A percentile compares a stretch with the other conserved stretches of the same genome.
Evolutionary conservation across 2,888 invertebrate genomes (phyloP).

Genomic region (Harpalus rubripes): DNA sequence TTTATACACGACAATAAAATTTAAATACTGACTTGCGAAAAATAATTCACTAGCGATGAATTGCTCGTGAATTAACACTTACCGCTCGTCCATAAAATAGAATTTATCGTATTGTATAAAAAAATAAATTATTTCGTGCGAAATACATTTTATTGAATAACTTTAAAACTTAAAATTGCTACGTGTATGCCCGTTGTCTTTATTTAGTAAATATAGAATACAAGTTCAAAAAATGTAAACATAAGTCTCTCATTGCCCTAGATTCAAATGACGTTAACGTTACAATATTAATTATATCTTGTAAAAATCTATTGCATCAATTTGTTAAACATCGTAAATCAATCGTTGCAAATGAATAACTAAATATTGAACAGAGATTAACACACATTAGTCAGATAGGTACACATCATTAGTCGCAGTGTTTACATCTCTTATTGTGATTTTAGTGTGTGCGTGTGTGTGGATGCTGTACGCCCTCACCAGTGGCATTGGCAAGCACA

Average conservation of each 20-base stretch:
- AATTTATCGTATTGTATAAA: too few relatives aligned
- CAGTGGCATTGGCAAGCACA: slow-evolving; percentile 50
- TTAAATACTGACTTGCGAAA: too few relatives aligned
- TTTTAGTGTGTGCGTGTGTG: slow-evolving; percentile 23
- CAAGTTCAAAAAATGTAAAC: background rate
- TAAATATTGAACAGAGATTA: slow-evolving; percentile 32
- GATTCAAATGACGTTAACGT: background rate
- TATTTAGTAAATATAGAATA: background rate
- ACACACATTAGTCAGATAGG: background rate
- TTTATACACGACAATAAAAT: too few relatives aligned
- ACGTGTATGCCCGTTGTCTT: background rate
- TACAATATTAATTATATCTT: background rate
- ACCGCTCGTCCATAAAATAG: too few relatives aligned
- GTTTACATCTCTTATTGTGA: background rate
- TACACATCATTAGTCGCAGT: background rate
- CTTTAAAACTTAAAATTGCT: background rate
- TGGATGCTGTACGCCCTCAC: slow-evolving; percentile 35
- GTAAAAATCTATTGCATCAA: slow-evolving; percentile 33
- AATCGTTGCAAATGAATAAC: slow-evolving; percentile 16
- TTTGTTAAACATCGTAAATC: slow-evolving; percentile 40
- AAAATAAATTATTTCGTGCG: too few relatives aligned
- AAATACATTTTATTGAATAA: too few relatives aligned
- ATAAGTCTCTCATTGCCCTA: background rate
- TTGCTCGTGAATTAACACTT: too few relatives aligned
- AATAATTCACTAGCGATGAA: too few relatives aligned